Evolutionary conservation across 2,797 vertebrate species (phyloP), one percentile per base, ranked within the genome.

Genomic region (Oryzias dopingdopingensis): DNA sequence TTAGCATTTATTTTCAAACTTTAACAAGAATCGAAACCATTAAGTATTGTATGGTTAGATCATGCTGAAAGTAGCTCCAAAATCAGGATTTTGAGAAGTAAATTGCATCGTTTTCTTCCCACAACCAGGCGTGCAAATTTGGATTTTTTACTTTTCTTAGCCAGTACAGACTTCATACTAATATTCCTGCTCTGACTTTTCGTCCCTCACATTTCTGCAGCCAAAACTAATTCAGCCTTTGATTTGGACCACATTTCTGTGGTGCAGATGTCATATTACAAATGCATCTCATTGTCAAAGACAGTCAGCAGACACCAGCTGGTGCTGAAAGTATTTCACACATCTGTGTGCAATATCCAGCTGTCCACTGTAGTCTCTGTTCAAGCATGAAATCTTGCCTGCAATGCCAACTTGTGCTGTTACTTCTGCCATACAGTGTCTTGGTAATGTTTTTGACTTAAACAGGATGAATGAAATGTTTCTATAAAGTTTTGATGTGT

Each of bases 271-370:
- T 62, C 12, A 80, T 71, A 75, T 63, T 72, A 57, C 66, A 76
- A 69, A 41, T 55, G 26, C 20, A 63, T 52, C 46, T 61, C 22
- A 42, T 48, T 43, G 59, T 61, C 56, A 79, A 59, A 83, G 77
- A 60, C 49, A 51, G 58, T 55, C 65, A 71, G 74, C 76, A 72
- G 56, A 78, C 80, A 67, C 68, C 83, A 89, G 78, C 83, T 85
- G 80, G 65, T 82, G 58, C 62, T 56, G 70, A 65, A 79, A 72
- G 80, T 77, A 86, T 87, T 88, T 84, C 67, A 80, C 75, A 85
- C 86, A 88, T 84, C 79, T 86, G 88, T 77, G 88, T 87, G 75
- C 59, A 82, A 84, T 85, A 77, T 67, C 65, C 65, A 56, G 69
- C 74, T 88, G 83, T 87, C 85, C 84, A 84, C 82, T 80, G 72